Conservation (phyloP, 2,797 vertebrate genomes). For the Hippoglossus hippoglossus region DNA sequence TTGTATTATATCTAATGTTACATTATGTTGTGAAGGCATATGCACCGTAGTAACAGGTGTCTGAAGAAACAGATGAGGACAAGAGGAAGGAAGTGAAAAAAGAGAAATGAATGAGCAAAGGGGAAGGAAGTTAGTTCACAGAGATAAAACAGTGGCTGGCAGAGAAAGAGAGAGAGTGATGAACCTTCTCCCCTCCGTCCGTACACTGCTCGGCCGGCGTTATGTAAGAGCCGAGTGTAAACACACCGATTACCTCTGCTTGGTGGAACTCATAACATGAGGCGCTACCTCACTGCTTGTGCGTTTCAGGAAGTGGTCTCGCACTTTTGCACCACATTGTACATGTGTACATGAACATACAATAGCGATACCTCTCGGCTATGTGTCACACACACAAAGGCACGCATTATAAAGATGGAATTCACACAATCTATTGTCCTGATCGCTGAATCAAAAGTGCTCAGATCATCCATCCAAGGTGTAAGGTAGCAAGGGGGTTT, state of each 20-base stretch:
- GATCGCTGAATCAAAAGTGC: slow-evolving; percentile 36
- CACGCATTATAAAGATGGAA: slow-evolving; percentile 20
- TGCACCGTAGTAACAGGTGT: slow-evolving; percentile 14
- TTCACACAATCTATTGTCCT: slow-evolving; percentile 50
- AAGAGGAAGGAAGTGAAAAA: slow-evolving; percentile 52
- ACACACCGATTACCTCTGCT: slow-evolving; percentile 75
- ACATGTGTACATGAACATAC: slow-evolving; percentile 30
- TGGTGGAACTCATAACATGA: slow-evolving; percentile 67
- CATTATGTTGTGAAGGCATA: neutral
- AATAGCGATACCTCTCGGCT: slow-evolving; percentile 44
- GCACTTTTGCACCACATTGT: neutral
- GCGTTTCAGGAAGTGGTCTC: neutral
- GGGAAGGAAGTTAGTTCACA: slow-evolving; percentile 67
- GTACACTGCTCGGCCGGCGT: slow-evolving; percentile 62
- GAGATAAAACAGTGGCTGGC: slow-evolving; percentile 64
- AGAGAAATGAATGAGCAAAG: slow-evolving; percentile 50
- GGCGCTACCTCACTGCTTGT: slow-evolving; percentile 29
- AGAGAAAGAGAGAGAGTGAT: slow-evolving; percentile 46
- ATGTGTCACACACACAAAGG: slow-evolving; percentile 39
- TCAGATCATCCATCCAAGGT: slow-evolving; percentile 53
- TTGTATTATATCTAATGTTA: neutral
- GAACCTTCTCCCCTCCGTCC: slow-evolving; percentile 73
- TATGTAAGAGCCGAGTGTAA: slow-evolving; percentile 75
- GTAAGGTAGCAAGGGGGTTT: slow-evolving; percentile 55
- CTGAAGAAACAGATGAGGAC: slow-evolving; percentile 6